These are phyloP conservation scores for Episyrphus balteatus DNA, from an alignment of 1,140 invertebrate genomes.

Conservation along the genomic window DNA sequence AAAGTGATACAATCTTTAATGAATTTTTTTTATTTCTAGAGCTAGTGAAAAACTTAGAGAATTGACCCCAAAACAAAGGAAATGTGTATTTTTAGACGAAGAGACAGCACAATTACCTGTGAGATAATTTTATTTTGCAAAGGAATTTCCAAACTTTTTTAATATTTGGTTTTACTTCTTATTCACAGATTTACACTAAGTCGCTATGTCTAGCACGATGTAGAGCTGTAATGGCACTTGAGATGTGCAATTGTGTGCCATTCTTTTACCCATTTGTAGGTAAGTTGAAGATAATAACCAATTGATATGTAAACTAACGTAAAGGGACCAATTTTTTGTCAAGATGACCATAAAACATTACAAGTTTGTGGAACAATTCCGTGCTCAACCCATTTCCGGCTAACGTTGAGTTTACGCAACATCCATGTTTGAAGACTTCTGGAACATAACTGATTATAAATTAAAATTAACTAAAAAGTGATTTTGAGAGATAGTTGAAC, in stretches of 20 bases:
- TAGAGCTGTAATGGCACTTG: constrained; percentile 30
- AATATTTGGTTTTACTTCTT: neutral
- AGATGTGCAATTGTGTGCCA: constrained; percentile 35
- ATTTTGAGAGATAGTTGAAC: no score
- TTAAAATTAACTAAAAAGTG: no score
- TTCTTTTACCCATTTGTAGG: constrained; percentile 31
- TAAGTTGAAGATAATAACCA: constrained; percentile 1
- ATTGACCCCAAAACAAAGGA: constrained; percentile 24
- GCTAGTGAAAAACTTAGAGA: constrained; percentile 22
- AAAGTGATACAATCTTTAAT: neutral
- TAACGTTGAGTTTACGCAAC: no score
- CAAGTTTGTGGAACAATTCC: no score
- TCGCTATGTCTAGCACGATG: constrained; percentile 27
- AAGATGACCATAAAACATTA: no score
- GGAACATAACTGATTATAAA: no score
- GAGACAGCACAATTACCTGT: constrained; percentile 25
- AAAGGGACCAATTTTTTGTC: neutral
- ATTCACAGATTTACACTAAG: constrained; percentile 26
- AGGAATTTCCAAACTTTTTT: neutral
- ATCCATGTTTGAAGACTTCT: no score
- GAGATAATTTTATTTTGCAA: neutral
- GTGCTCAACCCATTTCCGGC: no score
- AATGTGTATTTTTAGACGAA: constrained; percentile 33
- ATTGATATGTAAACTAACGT: neutral
- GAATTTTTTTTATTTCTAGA: constrained; percentile 7